phyloP scores from a whole-genome alignment of 2,113 vertebrate species.

The Pelobates fuscus region DNA sequence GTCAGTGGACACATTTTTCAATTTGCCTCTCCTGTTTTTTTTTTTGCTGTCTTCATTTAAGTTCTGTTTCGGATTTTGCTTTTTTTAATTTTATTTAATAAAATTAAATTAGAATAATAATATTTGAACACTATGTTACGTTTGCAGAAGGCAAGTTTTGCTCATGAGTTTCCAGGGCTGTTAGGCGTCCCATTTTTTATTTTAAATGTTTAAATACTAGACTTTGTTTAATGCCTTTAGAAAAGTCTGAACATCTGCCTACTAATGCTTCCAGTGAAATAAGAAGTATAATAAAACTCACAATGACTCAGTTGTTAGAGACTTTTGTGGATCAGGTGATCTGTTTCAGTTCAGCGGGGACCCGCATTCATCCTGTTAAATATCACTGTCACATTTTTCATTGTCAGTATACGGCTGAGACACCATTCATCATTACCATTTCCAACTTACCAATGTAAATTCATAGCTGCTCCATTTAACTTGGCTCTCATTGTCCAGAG shows the following conservation, averaged over 20 bases:
- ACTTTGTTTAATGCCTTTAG: slow-evolving; percentile 43
- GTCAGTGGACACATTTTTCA: too few species aligned
- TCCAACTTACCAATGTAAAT: slow-evolving; percentile 58
- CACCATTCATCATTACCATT: slow-evolving; percentile 79
- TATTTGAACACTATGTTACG: too few species aligned
- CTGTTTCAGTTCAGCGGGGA: slow-evolving; percentile 61
- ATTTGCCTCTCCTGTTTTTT: too few species aligned
- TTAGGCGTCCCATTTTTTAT: background rate
- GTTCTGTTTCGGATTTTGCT: too few species aligned
- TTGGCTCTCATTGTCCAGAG: slow-evolving; percentile 28
- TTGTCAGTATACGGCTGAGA: slow-evolving; percentile 70
- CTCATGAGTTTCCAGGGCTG: too few species aligned
- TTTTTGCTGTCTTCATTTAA: too few species aligned
- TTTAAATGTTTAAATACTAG: slow-evolving; percentile 49
- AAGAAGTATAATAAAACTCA: slow-evolving; percentile 17
- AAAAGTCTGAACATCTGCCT: slow-evolving; percentile 38
- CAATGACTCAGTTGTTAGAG: slow-evolving; percentile 9
- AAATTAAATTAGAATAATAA: too few species aligned
- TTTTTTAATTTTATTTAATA: too few species aligned
- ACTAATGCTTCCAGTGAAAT: background rate
- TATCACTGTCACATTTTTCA: slow-evolving; percentile 77
- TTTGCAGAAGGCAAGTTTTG: too few species aligned
- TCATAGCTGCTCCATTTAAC: slow-evolving; percentile 41
- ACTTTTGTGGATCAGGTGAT: slow-evolving; percentile 58
- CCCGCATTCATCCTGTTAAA: slow-evolving; percentile 65